Evolutionary conservation across 2,888 invertebrate genomes (phyloP).

Genomic region (Plebejus argus): DNA sequence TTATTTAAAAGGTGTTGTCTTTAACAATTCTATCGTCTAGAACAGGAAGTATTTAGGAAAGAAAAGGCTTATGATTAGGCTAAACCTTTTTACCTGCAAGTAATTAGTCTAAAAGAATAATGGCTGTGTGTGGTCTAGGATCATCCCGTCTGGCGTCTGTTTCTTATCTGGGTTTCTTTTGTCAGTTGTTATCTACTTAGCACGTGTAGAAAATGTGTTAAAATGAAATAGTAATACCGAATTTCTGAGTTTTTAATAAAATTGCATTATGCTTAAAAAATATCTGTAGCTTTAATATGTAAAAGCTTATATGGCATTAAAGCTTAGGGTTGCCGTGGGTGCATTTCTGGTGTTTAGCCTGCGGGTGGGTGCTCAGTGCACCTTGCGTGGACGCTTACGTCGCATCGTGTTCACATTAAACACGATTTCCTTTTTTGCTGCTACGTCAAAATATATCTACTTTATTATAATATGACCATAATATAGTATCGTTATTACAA

Average conservation of each 20-base stretch:
- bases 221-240: neutral
- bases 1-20: neutral
- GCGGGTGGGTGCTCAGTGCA: neutral
- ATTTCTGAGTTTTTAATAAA: neutral
- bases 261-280: neutral
- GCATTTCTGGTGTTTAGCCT: neutral
- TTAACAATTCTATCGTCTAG: neutral
- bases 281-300: too few species aligned
- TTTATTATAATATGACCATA: neutral
- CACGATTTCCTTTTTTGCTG: neutral
- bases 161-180: neutral
- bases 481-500: neutral
- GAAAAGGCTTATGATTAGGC: neutral
- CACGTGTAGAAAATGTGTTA: neutral
- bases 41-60: neutral
- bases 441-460: neutral
- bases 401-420: neutral
- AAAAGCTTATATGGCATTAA: too few species aligned
- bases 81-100: neutral
- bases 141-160: neutral
- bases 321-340: neutral
- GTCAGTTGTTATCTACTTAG: neutral
- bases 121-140: neutral
- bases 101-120: neutral
- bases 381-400: constrained; percentile 9